A percentile compares a stretch with the other conserved stretches of the same genome.
Conservation (phyloP, 1,140 invertebrate species). For the Lasaia peninsularis region DNA sequence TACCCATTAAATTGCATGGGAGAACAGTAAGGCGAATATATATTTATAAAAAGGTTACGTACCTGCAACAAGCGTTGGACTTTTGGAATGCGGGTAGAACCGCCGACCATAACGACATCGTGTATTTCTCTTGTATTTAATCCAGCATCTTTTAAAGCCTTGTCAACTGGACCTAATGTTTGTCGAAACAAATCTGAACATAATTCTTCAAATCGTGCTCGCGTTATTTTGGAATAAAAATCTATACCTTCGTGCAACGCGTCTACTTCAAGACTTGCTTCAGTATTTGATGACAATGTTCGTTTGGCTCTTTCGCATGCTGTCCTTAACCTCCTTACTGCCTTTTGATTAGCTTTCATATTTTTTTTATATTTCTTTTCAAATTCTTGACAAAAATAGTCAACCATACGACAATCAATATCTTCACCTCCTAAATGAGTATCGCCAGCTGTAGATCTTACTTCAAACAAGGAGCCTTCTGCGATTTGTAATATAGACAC, state of each 20-base stretch:
- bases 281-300: constrained; percentile 82
- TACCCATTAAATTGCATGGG: no score
- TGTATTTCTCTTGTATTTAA: constrained; percentile 83
- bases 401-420: constrained; percentile 90
- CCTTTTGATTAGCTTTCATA: constrained; percentile 84
- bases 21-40: no score
- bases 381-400: constrained; percentile 88
- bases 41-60: no score
- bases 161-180: constrained; percentile 85
- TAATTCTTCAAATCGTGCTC: constrained; percentile 92
- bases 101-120: constrained; percentile 82
- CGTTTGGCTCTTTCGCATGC: constrained; percentile 86
- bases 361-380: constrained; percentile 91
- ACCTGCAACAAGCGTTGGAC: constrained; percentile 80
- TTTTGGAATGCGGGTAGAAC: constrained; percentile 83
- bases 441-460: constrained; percentile 87
- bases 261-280: constrained; percentile 86
- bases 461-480: constrained; percentile 89
- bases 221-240: constrained; percentile 90
- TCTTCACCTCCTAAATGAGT: constrained; percentile 87
- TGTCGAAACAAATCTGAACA: constrained; percentile 88
- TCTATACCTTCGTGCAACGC: constrained; percentile 88
- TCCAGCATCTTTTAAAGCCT: constrained; percentile 85
- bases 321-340: constrained; percentile 86
- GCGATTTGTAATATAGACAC: constrained; percentile 92